These are phyloP conservation scores for Uromys caudimaculatus DNA, from an alignment of 2,797 vertebrate species.

Conservation along the genomic window DNA sequence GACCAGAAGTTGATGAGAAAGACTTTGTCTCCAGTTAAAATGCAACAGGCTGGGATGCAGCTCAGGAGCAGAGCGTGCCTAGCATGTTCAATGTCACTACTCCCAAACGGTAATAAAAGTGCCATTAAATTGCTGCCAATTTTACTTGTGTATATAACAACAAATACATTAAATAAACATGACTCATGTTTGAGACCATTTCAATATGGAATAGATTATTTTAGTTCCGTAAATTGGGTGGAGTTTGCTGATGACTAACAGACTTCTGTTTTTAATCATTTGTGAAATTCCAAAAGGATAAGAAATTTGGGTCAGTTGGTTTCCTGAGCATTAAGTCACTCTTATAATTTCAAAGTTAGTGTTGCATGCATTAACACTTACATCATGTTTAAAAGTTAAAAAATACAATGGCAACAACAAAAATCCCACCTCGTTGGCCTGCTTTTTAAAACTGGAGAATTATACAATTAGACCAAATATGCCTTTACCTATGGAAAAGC, in stretches of 20 bases:
- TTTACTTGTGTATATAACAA: slow-evolving; percentile 34
- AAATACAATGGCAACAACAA: not conserved
- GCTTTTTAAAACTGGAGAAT: slow-evolving; percentile 52
- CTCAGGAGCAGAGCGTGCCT: not conserved
- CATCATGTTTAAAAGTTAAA: slow-evolving; percentile 58
- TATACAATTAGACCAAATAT: slow-evolving; percentile 47
- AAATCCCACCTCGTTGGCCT: not conserved
- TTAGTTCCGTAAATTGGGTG: slow-evolving; percentile 40
- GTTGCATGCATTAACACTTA: slow-evolving; percentile 68
- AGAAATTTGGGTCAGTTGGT: slow-evolving; percentile 64
- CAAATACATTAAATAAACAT: slow-evolving; percentile 43
- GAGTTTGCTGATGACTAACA: slow-evolving; percentile 71
- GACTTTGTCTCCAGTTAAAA: not conserved
- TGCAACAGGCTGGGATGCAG: not conserved
- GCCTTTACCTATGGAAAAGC: not conserved
- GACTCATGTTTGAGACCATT: not conserved
- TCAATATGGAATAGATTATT: slow-evolving; percentile 58
- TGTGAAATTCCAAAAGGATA: slow-evolving; percentile 74
- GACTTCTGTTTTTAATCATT: slow-evolving; percentile 70
- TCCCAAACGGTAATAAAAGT: not conserved
- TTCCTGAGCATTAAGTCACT: slow-evolving; percentile 61
- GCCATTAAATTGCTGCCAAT: slow-evolving; percentile 1
- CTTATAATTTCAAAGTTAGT: slow-evolving; percentile 57
- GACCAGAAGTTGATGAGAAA: not conserved
- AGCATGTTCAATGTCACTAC: not conserved